Percentiles rank a stretch among this genome's conserved stretches.
Conservation (phyloP, 2,888 invertebrate genomes). For the Lacanobia wlatinum region DNA sequence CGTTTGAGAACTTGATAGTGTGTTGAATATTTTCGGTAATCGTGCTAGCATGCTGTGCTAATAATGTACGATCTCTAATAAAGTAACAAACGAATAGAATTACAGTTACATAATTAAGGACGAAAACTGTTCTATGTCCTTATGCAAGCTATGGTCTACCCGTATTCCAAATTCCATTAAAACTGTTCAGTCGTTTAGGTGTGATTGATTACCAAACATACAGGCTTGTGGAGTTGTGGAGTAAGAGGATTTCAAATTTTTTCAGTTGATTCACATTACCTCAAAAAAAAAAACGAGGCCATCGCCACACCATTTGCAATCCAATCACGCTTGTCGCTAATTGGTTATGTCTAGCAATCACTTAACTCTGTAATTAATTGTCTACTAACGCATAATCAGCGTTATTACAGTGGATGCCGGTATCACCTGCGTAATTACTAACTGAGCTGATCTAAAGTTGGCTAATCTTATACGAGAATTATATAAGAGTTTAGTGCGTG, state of each 20-base stretch:
- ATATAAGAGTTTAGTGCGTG: too few relatives aligned
- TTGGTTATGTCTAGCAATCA: slow-evolving; percentile 40
- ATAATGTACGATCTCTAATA: too few relatives aligned
- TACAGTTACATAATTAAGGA: too few relatives aligned
- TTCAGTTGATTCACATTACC: background rate
- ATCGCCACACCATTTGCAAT: background rate
- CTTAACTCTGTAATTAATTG: slow-evolving; percentile 46
- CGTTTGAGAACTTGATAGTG: background rate
- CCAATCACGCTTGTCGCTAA: slow-evolving; percentile 35
- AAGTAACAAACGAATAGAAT: too few relatives aligned
- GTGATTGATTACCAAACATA: too few relatives aligned
- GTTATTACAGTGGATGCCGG: slow-evolving; percentile 41
- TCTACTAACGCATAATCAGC: slow-evolving; percentile 48
- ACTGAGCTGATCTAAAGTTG: slow-evolving; percentile 6
- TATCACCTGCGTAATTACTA: slow-evolving; percentile 30
- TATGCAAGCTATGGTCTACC: too few relatives aligned
- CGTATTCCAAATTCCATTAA: too few relatives aligned
- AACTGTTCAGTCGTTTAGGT: too few relatives aligned
- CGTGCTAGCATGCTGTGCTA: background rate
- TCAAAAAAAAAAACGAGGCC: background rate
- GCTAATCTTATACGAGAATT: slow-evolving; percentile 9
- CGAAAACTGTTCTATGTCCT: too few relatives aligned
- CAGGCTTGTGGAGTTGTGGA: too few relatives aligned
- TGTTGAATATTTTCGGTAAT: background rate
- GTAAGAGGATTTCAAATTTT: too few relatives aligned